Evolutionary conservation across 2,113 vertebrate species (phyloP), one percentile per base, ranked within the genome.

Genomic region (Glaucomys volans): DNA sequence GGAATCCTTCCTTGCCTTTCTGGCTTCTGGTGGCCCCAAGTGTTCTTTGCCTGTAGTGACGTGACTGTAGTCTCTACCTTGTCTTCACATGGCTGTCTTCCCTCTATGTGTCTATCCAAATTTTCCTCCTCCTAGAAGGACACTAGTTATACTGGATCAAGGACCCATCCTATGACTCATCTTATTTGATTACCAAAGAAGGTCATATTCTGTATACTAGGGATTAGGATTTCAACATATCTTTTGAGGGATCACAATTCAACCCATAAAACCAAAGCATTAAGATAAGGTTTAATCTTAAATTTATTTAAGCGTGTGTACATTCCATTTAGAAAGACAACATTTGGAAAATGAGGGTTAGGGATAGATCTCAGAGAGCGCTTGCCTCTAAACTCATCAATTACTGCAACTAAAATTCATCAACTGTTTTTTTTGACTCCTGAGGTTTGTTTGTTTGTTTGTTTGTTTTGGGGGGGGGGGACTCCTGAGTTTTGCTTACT

Each of bases 231-330:
- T 88, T 84, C 50, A 59, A 0, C 1, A 6, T 79, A 11, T 59
- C 62, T 93, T 71, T 87, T 59, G n/a, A 62, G 20, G 59, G 59
- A 18, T 62, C 59, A 62, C 54, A 87, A 11, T 64, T 92, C n/a
- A 94, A 71, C 20, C 22, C 28, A 26, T 77, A 83, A 84, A 52
- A 77, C 11, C n/a, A 85, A 84, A 52, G 14, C 17, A 57, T 72
- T 72, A 81, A 86, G 32, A 93, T 89, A 44, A 90, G 66, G 18
- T 35, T 62, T 77, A 90, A 75, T 90, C 76, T 90, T 75, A 69
- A 72, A 86, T 86, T 20, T 79, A 17, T 95, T 66, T 91, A 80
- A 74, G 32, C 74, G 5, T 69, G 10, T 81, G 9, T 81, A 87
- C 40, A 42, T 94, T 67, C 13, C 24, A 14, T 87, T 59, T 91